Conservation (phyloP, 2,888 invertebrate genomes). For the Glaucopsyche alexis region DNA sequence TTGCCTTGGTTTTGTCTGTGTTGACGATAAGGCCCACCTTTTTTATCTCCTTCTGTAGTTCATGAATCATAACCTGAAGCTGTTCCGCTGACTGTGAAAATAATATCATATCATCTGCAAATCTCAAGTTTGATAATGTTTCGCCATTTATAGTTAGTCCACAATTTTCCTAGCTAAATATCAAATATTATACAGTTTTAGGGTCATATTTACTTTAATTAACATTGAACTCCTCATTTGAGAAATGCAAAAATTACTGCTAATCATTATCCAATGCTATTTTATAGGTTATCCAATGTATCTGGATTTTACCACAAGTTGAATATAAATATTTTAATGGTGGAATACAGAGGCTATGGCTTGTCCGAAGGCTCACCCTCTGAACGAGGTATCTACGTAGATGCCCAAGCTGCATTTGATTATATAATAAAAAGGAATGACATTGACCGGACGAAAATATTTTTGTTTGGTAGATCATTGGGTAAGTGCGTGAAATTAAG, state of each 20-base stretch:
- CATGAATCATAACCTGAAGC: no score
- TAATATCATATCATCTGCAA: no score
- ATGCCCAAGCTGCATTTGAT: slow-evolving; percentile 92
- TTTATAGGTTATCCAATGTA: slow-evolving; percentile 88
- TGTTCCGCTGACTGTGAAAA: no score
- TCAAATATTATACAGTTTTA: no score
- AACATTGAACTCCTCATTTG: neutral
- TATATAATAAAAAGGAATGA: slow-evolving; percentile 90
- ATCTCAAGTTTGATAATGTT: no score
- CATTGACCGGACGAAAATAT: slow-evolving; percentile 90
- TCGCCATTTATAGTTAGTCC: no score
- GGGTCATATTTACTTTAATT: no score
- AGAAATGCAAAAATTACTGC: neutral
- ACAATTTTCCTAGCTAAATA: no score
- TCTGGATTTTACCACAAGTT: slow-evolving; percentile 90
- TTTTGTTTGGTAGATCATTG: slow-evolving; percentile 94
- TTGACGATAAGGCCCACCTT: no score
- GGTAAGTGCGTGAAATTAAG: slow-evolving; percentile 66
- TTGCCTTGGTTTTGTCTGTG: no score
- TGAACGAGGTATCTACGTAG: slow-evolving; percentile 92
- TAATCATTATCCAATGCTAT: neutral
- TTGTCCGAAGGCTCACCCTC: slow-evolving; percentile 93
- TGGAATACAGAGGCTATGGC: slow-evolving; percentile 98
- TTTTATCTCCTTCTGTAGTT: no score
- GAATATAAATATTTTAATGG: slow-evolving; percentile 91